phyloP scores from a whole-genome alignment of 1,140 invertebrate genomes.

The Drosophila yakuba region DNA sequence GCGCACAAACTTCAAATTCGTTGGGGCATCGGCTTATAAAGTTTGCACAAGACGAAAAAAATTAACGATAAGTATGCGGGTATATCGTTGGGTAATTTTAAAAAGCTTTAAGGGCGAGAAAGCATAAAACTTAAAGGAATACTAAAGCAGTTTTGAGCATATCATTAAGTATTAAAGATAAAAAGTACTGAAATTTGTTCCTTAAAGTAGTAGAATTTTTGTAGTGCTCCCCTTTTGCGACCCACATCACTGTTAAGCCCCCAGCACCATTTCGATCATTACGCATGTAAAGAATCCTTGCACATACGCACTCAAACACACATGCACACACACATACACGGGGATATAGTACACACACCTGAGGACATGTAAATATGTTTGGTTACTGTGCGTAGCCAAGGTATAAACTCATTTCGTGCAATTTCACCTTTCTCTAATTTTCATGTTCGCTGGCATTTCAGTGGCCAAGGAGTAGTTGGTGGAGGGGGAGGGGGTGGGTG shows the following conservation, averaged over 20 bases:
- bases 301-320: constrained; percentile 1
- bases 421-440: constrained; percentile 75
- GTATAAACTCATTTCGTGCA: constrained; percentile 69
- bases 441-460: constrained; percentile 64
- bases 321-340: constrained; percentile 13
- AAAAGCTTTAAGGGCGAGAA: background rate
- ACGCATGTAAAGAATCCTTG: constrained; percentile 50
- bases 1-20: constrained; percentile 12
- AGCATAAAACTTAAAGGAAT: background rate
- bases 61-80: background rate
- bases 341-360: constrained; percentile 20
- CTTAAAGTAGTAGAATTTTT: no score
- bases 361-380: constrained; percentile 63
- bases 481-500: background rate
- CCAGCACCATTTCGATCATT: constrained; percentile 39
- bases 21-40: constrained; percentile 15
- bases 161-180: background rate
- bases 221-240: background rate
- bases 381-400: constrained; percentile 47
- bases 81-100: background rate
- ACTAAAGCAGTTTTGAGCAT: background rate
- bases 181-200: no score
- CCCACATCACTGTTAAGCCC: constrained; percentile 17
- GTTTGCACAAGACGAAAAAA: background rate
- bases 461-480: background rate